A percentile compares a stretch with the other conserved stretches of the same genome.
phyloP scores from a whole-genome alignment of 2,888 invertebrate species.

The Rhagonycha fulva region DNA sequence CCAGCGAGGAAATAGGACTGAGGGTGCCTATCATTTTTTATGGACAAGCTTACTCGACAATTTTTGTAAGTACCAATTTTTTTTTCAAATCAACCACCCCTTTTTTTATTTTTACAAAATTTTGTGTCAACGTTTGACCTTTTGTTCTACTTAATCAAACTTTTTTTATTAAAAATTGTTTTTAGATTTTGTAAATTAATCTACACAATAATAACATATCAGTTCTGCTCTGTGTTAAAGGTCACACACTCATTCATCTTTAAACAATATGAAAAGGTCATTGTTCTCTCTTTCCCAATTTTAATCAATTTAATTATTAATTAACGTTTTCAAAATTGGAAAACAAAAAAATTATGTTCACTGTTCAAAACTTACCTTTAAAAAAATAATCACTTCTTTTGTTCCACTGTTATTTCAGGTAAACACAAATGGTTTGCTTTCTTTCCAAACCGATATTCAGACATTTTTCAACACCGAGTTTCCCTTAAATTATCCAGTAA shows the following conservation, averaged over 20 bases:
- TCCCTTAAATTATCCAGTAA: conserved; percentile 85
- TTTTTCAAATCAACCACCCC: neutral
- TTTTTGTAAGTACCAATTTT: conserved; percentile 75
- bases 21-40: conserved; percentile 80
- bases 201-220: conserved; percentile 12
- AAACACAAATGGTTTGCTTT: conserved; percentile 87
- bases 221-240: conserved; percentile 26
- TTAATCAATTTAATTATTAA: neutral
- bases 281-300: conserved; percentile 13
- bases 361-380: too few relatives aligned
- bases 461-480: conserved; percentile 87
- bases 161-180: conserved; percentile 1
- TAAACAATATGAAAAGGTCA: conserved; percentile 19
- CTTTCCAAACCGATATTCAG: conserved; percentile 87
- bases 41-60: conserved; percentile 71
- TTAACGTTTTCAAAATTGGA: too few relatives aligned
- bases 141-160: neutral
- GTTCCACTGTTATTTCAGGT: conserved; percentile 64
- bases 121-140: neutral
- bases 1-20: conserved; percentile 68
- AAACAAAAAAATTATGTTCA: too few relatives aligned
- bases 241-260: conserved; percentile 27
- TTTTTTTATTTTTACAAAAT: neutral
- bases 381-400: too few relatives aligned
- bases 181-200: conserved; percentile 15